Evolutionary conservation across 2,113 vertebrate genomes (phyloP), one percentile per base, ranked within the genome.

Genomic region (Salvelinus fontinalis): DNA sequence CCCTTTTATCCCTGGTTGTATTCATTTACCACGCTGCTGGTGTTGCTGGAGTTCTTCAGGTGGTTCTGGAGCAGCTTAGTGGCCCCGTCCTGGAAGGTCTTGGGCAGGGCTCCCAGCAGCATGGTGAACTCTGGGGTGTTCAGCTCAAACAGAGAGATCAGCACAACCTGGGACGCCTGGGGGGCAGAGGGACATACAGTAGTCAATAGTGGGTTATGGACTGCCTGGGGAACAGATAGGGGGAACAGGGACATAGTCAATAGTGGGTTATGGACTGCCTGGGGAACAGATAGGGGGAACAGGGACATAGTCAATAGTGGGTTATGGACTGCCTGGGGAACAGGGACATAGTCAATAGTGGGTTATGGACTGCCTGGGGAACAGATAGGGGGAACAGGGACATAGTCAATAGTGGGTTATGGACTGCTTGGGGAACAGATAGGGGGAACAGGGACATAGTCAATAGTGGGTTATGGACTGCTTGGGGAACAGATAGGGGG

Each of bases 61-160:
- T 99, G 97, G 89, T 95, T 98, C 85, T 99, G 97, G 70, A 99
- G 94, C 81, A 99, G 95, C 84, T 98, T 99, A 88, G 98, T 98
- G 92, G 98, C 97, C 86, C 97, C 98, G 71, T 99, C 98, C 92
- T 99, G 97, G 94, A 99, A 99, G 79, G 98, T 99, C 93, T 99
- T 99, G 79, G 98, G 97, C 92, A 99, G 94, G 73, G 98, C 98
- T 88, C 97, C 97, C 89, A 99, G 95, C 93, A 99, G 93, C 97
- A 99, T 99, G 89, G 97, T 98, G 94, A 99, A 99, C 94, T 98
- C 97, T 0, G 98, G 97, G 16, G 98, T 98, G 88, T 99, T 99
- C 89, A 99, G 74, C 92, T 99, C 96, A 89, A 99, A 99, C 84
- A 99, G 92, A 75, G 96, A 94, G 89, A 99, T 99, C 73, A 99